Evolutionary conservation across 2,113 vertebrate genomes (phyloP).

Genomic region (Trematocara zebra): DNA sequence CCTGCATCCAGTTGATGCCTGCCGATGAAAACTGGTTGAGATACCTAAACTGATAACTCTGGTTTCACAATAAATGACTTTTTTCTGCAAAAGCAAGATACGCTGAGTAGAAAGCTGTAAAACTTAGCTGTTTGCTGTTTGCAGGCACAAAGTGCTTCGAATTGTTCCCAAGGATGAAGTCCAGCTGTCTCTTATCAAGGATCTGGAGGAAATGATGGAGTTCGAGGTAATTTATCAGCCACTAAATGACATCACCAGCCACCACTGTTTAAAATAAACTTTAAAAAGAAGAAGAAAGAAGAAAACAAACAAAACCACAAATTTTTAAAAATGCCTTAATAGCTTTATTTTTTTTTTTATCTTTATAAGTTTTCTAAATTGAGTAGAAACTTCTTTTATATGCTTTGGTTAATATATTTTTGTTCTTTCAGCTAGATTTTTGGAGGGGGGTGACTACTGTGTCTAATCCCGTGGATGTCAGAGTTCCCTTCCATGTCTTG

Average conservation of each 20-base stretch:
- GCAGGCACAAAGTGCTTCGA: conserved; percentile 89
- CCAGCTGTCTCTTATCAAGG: conserved; percentile 72
- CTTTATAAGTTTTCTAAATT: background rate
- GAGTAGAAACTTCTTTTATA: background rate
- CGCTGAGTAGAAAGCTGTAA: background rate
- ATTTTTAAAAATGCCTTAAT: background rate
- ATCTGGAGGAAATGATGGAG: conserved; percentile 61
- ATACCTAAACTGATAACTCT: background rate
- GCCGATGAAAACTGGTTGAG: background rate
- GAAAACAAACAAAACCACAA: background rate
- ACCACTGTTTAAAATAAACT: background rate
- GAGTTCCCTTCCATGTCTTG: conserved; percentile 67
- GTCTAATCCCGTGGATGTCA: conserved; percentile 70
- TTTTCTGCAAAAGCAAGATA: background rate
- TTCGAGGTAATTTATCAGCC: conserved; percentile 66
- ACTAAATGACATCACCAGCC: background rate
- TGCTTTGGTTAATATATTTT: background rate
- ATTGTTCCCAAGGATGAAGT: conserved; percentile 61
- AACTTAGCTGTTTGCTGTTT: background rate
- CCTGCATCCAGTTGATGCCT: background rate
- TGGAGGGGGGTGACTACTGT: conserved; percentile 74
- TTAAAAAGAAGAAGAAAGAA: background rate
- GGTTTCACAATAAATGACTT: background rate
- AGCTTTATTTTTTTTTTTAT: background rate
- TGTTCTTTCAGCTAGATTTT: conserved; percentile 77